Conservation (phyloP, 2,113 vertebrate species). For the Artemisiospiza belli region DNA sequence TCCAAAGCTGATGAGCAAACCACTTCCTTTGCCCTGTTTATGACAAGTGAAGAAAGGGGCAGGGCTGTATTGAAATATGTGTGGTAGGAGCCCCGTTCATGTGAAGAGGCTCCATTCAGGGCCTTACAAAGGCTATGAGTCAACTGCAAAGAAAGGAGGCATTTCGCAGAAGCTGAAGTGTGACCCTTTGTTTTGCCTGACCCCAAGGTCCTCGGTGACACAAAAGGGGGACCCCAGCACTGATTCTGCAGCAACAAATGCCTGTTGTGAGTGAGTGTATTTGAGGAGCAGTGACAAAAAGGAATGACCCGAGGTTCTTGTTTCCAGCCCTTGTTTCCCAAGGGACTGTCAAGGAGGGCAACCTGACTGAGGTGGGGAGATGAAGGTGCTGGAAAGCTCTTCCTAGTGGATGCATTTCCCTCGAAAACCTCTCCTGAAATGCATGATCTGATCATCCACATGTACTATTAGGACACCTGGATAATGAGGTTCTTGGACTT, state of each 20-base stretch:
- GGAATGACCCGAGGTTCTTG: constrained; percentile 13
- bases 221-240: constrained; percentile 7
- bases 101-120: constrained; percentile 6
- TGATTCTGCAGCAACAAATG: constrained; percentile 16
- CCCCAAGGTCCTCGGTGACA: constrained; percentile 8
- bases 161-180: constrained; percentile 57
- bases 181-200: constrained; percentile 57
- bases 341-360: neutral
- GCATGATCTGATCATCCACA: neutral
- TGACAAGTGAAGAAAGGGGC: neutral
- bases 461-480: neutral
- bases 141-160: constrained; percentile 41
- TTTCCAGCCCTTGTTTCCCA: constrained; percentile 5
- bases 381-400: neutral
- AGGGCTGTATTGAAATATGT: neutral
- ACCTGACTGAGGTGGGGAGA: neutral
- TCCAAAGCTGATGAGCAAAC: neutral
- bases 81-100: neutral
- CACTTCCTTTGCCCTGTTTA: neutral
- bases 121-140: constrained; percentile 43
- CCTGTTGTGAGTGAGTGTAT: constrained; percentile 40
- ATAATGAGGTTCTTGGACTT: neutral
- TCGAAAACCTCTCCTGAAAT: neutral
- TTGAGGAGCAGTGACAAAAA: constrained; percentile 28
- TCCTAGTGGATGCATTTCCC: neutral